Evolutionary conservation across 2,888 invertebrate species (phyloP).

Genomic region (Andrena bicolor): DNA sequence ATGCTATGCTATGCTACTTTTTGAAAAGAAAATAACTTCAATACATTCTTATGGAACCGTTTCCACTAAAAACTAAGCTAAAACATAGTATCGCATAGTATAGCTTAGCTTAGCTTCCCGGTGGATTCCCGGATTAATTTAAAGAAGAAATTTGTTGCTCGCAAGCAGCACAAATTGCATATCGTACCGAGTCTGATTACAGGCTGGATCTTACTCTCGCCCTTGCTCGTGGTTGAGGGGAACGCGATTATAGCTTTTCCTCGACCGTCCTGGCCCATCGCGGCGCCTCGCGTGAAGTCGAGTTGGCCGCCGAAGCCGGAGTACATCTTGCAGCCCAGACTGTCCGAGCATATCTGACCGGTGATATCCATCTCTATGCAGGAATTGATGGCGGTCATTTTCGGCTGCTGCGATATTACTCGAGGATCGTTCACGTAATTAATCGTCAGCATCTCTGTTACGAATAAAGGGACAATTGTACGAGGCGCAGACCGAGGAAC

Average conservation of each 20-base stretch:
- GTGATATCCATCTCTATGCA: conserved; percentile 89
- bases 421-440: conserved; percentile 86
- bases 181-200: conserved; percentile 91
- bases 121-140: not conserved
- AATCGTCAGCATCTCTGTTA: conserved; percentile 86
- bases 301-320: conserved; percentile 97
- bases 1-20: too few species aligned
- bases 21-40: too few species aligned
- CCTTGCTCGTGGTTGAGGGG: conserved; percentile 92
- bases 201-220: conserved; percentile 94
- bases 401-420: conserved; percentile 87
- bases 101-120: too few species aligned
- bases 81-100: too few species aligned
- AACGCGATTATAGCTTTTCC: conserved; percentile 97
- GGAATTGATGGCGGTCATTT: conserved; percentile 89
- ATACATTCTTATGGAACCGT: too few species aligned
- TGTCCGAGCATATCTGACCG: conserved; percentile 88
- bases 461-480: too few species aligned
- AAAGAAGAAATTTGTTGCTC: not conserved
- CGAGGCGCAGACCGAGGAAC: not conserved
- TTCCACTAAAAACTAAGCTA: too few species aligned
- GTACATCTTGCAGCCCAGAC: conserved; percentile 88
- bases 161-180: not conserved
- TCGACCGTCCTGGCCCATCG: conserved; percentile 92
- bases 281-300: conserved; percentile 97